Evolutionary conservation across 2,888 invertebrate genomes (phyloP).

Genomic region (Podabrus alpinus): DNA sequence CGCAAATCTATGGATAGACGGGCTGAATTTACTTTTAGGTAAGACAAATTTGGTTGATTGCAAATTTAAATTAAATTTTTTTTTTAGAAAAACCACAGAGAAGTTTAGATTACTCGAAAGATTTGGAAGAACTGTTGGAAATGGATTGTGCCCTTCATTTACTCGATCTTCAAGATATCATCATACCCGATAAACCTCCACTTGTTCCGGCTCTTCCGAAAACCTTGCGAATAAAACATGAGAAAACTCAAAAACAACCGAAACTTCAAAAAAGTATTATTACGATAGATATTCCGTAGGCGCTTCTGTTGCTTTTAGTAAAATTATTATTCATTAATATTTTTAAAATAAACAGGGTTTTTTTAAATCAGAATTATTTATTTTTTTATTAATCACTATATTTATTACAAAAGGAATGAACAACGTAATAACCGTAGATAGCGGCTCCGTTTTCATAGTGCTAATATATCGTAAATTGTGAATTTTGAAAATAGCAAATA

Average conservation of each 20-base stretch:
- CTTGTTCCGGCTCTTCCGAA: slow-evolving; percentile 41
- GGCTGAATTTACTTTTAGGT: slow-evolving; percentile 48
- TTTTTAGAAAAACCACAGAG: slow-evolving; percentile 36
- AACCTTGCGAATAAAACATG: slow-evolving; percentile 36
- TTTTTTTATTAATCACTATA: too few species aligned
- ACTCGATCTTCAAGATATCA: slow-evolving; percentile 49
- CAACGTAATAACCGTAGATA: too few species aligned
- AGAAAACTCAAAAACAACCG: slow-evolving; percentile 41
- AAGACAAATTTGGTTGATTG: slow-evolving; percentile 6
- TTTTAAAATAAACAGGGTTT: too few species aligned
- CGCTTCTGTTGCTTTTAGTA: too few species aligned
- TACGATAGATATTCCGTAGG: not conserved
- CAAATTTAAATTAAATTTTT: not conserved
- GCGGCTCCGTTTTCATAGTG: too few species aligned
- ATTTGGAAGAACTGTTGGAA: slow-evolving; percentile 46
- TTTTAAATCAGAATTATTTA: too few species aligned
- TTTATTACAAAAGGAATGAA: too few species aligned
- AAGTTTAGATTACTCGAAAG: slow-evolving; percentile 45
- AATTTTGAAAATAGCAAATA: too few species aligned
- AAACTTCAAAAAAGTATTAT: not conserved
- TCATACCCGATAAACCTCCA: slow-evolving; percentile 48
- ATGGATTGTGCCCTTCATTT: slow-evolving; percentile 51
- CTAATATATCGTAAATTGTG: too few species aligned
- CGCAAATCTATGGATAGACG: slow-evolving; percentile 50
- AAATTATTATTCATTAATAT: not conserved